Base-by-base conservation (phyloP, 2,113 vertebrate genomes). In the Thamnaconus septentrionalis region DNA sequence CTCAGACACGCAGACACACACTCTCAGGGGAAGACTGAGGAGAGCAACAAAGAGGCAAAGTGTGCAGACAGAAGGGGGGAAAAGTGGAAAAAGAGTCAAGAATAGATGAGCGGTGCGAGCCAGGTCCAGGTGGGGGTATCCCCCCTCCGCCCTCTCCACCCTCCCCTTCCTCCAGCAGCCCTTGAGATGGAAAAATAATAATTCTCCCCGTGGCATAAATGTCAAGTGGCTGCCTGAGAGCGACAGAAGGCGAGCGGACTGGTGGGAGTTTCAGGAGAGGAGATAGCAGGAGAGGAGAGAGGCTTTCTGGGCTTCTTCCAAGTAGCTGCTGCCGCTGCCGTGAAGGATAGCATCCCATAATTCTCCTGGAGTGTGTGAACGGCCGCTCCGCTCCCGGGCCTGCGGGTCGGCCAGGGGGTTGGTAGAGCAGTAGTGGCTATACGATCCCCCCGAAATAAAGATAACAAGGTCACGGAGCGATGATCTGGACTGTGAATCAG, bases 171-270 rank as follows among this genome's bases (percentile, higher is more conserved):
- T 59, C 67, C 31, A 53, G 51, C 11, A 62, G 69, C 74, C 54
- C 49, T 66, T 77, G 56, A 73, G 53, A 88, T 83, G 81, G 82
- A 84, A 86, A 85, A 82, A 80, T 75, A 77, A 85, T 82, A 68
- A 78, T 67, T 90, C 79, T 84, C 69, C 55, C 43, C 53, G 48
- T 48, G 48, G n/a, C 55, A 60, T 80, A 64, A 75, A 65, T 70
- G 75, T 84, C 78, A 62, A 10, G 18, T 40, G 11, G 43, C 51
- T 8, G 50, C 45, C 59, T 41, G 64, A 74, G 61, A 64, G 56
- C 42, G n/a, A 63, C 57, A 48, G 12, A 41, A 40, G 11, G 10
- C 48, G 10, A n/a, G 53, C 56, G 59, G 45, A 46, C 8, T 46
- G 45, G 45, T 46, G 45, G 5, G 45, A 6, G 45, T 46, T 5